Evolutionary conservation across 2,797 vertebrate species (phyloP), one percentile per base, ranked within the genome.

Genomic region (Chelon auratus): DNA sequence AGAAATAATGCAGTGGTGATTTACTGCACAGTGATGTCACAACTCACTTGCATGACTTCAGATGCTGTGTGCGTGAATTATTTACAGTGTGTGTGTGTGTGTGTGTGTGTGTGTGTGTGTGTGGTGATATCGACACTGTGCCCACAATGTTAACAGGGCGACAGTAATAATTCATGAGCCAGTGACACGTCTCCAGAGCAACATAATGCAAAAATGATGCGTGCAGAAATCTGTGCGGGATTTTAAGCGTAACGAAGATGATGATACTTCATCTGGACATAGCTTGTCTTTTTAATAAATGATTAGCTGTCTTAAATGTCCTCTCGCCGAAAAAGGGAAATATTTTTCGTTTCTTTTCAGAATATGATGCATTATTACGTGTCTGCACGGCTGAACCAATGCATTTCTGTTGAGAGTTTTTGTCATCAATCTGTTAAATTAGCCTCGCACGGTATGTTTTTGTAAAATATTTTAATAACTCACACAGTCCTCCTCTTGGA

Each of bases 401-500:
- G 9, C 10, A 24, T 52, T 10, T 15, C 2, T 20, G 9, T 52
- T 18, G 3, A 18, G 3, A 10, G 3, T 52, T 12, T 52, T 52
- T 7, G 50, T 15, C n/a, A 5, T 18, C 24, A 50, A 24, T 60
- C 43, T 37, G 17, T 30, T 52, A 20, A 3, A 67, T 57, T 14
- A 48, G 43, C 33, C 24, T 59, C 9, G 7, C 24, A 17, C 24
- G 6, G 43, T 40, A 24, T 53, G 22, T 58, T 26, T 56, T 48
- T 4, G 15, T 55, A 2, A 45, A 18, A 10, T 57, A 24, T 55
- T 52, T 50, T 50, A 1, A 37, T 67, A 43, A 94, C 96, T 96
- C 92, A 97, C 96, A 88, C 96, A 97, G 53, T 97, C 96, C 87
- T 97, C 96, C 65, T 97, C 96, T 71, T 97, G 96, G 58, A 97